Evolutionary conservation across 2,113 vertebrate species (phyloP).

Genomic region (Ageneiosus marmoratus): DNA sequence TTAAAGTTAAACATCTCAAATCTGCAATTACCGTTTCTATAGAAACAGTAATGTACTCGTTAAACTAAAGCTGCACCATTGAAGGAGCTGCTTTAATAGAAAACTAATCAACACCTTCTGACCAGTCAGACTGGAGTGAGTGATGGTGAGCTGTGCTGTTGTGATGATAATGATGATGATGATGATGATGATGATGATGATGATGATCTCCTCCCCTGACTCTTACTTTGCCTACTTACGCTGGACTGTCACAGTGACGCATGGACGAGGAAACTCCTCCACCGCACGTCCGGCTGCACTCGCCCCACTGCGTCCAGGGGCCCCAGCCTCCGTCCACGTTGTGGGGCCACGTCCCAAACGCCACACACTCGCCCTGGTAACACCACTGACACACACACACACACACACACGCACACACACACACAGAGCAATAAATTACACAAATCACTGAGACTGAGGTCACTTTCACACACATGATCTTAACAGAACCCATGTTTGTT

Average conservation of each 20-base stretch:
- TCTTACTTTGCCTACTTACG: constrained; percentile 99
- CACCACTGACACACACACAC: constrained; percentile 83
- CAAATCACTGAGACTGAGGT: background rate
- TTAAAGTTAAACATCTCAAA: background rate
- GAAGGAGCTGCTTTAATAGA: background rate
- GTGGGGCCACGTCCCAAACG: constrained; percentile 94
- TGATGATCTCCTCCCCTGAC: constrained; percentile 80
- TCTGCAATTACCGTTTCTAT: background rate
- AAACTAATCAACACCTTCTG: background rate
- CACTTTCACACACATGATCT: background rate
- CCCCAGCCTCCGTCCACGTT: constrained; percentile 92
- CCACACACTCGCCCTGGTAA: constrained; percentile 94
- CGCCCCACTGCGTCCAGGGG: constrained; percentile 93
- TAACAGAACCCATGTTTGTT: background rate
- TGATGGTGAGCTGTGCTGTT: constrained; percentile 5
- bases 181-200: constrained; percentile 58
- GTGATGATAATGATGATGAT: background rate
- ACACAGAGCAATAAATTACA: constrained; percentile 24
- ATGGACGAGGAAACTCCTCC: constrained; percentile 95
- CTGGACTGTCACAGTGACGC: constrained; percentile 99
- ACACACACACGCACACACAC: constrained; percentile 27
- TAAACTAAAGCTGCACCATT: background rate
- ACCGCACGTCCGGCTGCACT: constrained; percentile 97
- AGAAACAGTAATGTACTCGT: background rate
- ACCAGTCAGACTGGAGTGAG: background rate